A percentile compares a stretch with the other conserved stretches of the same genome.
phyloP scores from a whole-genome alignment of 2,113 vertebrate genomes.

The Channa maculata region DNA sequence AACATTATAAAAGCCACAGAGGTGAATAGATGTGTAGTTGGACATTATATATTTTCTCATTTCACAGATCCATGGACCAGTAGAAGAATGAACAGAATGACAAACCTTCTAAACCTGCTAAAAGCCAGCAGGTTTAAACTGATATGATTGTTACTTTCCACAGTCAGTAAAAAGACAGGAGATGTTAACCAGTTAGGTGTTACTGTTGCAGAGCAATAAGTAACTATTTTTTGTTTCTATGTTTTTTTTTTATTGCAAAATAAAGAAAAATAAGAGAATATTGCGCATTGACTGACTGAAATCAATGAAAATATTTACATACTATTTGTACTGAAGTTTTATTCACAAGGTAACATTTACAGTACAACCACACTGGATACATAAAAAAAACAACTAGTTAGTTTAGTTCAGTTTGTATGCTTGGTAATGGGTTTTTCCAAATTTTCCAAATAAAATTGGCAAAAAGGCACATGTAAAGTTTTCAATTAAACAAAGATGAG shows the following conservation, averaged over 20 bases:
- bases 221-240: conserved; percentile 35
- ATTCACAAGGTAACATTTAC: conserved; percentile 51
- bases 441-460: no score
- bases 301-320: conserved; percentile 11
- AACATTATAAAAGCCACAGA: not conserved
- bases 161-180: not conserved
- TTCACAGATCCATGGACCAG: conserved; percentile 71
- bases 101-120: not conserved
- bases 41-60: conserved; percentile 13
- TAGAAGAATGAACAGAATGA: conserved; percentile 60
- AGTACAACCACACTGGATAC: conserved; percentile 25
- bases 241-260: conserved; percentile 44
- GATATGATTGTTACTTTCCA: not conserved
- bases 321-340: conserved; percentile 34
- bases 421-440: not conserved
- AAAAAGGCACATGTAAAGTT: conserved; percentile 30
- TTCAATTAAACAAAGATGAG: conserved; percentile 18
- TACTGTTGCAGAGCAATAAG: conserved; percentile 7
- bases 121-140: not conserved
- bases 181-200: not conserved
- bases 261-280: conserved; percentile 8
- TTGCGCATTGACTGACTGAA: not conserved
- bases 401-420: not conserved
- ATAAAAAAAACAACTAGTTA: no score
- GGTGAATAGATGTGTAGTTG: not conserved